Evolutionary conservation across 2,797 vertebrate species (phyloP).

Genomic region (Helostoma temminkii): DNA sequence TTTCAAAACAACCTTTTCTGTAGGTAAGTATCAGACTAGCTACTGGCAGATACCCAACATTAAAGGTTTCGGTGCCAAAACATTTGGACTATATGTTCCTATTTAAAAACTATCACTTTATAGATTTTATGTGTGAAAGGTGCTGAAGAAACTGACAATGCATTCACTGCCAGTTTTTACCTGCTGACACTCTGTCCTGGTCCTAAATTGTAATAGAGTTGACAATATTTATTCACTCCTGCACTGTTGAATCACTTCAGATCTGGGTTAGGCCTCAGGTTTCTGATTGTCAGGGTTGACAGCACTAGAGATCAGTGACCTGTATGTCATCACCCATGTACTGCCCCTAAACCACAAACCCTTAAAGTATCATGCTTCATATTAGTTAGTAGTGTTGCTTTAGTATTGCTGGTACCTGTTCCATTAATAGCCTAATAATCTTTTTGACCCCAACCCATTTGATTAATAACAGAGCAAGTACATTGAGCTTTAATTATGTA

Average conservation of each 20-base stretch:
- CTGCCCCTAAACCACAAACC: neutral
- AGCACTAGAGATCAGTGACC: slow-evolving; percentile 48
- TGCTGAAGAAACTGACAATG: neutral
- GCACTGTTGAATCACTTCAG: neutral
- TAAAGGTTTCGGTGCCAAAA: no score
- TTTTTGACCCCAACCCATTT: neutral
- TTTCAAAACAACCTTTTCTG: no score
- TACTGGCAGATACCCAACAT: no score
- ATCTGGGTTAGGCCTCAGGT: neutral
- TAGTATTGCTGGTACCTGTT: neutral
- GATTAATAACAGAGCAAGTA: neutral
- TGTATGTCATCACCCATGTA: slow-evolving; percentile 17
- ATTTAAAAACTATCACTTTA: no score
- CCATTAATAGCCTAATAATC: neutral
- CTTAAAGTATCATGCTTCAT: neutral
- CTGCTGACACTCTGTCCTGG: no score
- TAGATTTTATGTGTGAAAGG: neutral
- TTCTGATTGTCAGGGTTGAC: slow-evolving; percentile 34
- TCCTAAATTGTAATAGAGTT: neutral
- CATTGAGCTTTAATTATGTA: neutral
- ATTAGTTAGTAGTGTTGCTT: neutral
- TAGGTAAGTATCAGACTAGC: no score
- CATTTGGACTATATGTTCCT: no score
- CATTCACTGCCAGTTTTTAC: neutral
- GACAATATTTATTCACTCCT: neutral